phyloP scores from a whole-genome alignment of 2,888 invertebrate genomes.

The Zaprionus obscuricornis region DNA sequence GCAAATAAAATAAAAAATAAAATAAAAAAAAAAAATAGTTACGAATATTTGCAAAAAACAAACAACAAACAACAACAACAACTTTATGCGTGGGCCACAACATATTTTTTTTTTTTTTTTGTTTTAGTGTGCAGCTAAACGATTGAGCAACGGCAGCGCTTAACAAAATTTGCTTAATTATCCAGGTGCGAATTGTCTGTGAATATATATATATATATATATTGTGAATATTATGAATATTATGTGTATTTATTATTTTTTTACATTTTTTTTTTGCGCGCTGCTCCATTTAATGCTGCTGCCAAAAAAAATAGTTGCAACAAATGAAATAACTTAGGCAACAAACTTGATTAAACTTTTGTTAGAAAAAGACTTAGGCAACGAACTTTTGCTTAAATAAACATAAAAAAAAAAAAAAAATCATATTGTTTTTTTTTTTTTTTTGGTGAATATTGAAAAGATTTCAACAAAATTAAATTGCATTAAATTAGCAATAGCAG shows the following conservation, averaged over 20 bases:
- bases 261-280: neutral
- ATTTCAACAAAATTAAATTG: no score
- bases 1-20: constrained; percentile 6
- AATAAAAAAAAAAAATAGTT: neutral
- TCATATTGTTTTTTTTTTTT: no score
- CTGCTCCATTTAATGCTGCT: constrained; percentile 17
- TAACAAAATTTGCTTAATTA: constrained; percentile 66
- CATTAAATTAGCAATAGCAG: no score
- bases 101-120: no score
- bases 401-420: no score
- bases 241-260: constrained; percentile 16
- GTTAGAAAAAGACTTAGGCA: constrained; percentile 1
- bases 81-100: constrained; percentile 48
- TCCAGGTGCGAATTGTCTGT: constrained; percentile 70
- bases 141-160: constrained; percentile 48
- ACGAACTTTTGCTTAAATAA: neutral
- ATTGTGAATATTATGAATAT: constrained; percentile 29
- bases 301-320: neutral
- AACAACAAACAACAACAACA: constrained; percentile 7
- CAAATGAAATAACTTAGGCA: no score
- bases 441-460: no score
- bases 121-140: no score
- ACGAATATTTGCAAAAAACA: neutral
- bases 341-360: no score
- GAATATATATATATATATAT: no score